Percentiles rank a stretch among this genome's conserved stretches.
Evolutionary conservation across 2,797 vertebrate species (phyloP).

Genomic region (Microhierax caerulescens): DNA sequence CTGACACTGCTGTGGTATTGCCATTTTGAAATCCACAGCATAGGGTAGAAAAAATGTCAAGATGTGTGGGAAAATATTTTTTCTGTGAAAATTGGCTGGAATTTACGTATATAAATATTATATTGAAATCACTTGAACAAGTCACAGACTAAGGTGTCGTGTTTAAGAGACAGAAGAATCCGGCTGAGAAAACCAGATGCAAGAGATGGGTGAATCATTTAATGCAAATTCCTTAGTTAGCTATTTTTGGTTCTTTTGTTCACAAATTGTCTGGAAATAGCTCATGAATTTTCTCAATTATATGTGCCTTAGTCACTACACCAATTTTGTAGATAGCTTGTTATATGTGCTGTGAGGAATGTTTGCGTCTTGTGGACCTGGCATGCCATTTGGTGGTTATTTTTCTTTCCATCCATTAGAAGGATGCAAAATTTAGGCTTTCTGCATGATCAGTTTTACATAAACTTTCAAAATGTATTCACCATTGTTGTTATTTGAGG

Average conservation of each 20-base stretch:
- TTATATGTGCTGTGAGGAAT: accelerated
- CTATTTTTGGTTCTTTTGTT: background rate
- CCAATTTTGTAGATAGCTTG: background rate
- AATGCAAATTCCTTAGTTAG: background rate
- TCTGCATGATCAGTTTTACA: background rate
- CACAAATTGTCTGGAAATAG: background rate
- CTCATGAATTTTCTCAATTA: background rate
- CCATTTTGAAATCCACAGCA: background rate
- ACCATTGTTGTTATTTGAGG: background rate
- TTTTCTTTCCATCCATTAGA: background rate
- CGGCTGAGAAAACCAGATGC: background rate
- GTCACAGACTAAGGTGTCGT: accelerated
- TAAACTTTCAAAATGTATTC: background rate
- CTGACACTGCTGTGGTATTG: too few relatives aligned
- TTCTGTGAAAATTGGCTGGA: background rate
- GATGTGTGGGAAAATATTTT: background rate
- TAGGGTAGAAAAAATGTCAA: background rate
- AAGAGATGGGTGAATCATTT: background rate
- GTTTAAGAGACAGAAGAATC: background rate
- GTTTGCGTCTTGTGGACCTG: background rate
- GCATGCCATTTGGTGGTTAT: too few relatives aligned
- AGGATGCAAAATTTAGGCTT: background rate
- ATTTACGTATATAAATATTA: background rate
- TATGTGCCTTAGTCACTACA: background rate
- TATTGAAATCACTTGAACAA: background rate